Evolutionary conservation across 2,888 invertebrate genomes (phyloP).

Genomic region (Eupithecia dodoneata): DNA sequence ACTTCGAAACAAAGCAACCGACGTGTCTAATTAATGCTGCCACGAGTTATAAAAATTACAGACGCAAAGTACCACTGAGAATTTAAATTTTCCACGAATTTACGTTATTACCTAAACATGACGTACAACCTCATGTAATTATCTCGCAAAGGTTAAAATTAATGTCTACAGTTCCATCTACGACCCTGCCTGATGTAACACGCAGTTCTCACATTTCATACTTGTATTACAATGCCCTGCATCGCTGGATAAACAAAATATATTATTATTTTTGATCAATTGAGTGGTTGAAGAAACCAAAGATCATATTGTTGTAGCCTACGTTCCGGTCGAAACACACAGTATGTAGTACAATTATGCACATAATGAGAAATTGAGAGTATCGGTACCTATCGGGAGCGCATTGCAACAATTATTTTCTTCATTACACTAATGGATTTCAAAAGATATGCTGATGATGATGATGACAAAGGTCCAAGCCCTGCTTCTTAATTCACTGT

Average conservation of each 20-base stretch:
- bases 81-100: background rate
- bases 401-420: background rate
- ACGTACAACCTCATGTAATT: background rate
- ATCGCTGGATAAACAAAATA: background rate
- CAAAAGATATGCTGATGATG: background rate
- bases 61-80: background rate
- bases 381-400: background rate
- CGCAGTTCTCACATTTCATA: background rate
- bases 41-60: conserved; percentile 6
- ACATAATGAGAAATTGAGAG: background rate
- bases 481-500: conserved; percentile 4
- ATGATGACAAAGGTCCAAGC: conserved; percentile 11
- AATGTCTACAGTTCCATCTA: background rate
- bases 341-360: background rate
- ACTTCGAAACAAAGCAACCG: conserved; percentile 2
- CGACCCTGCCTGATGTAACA: background rate
- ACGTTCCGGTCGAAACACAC: background rate
- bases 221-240: background rate
- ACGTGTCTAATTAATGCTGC: conserved; percentile 12
- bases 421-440: background rate
- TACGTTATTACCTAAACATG: background rate
- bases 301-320: too few species aligned
- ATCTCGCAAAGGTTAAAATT: conserved; percentile 11
- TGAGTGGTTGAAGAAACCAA: background rate
- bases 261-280: background rate